phyloP scores from a whole-genome alignment of 2,888 invertebrate species.

The Epicampocera succincta region DNA sequence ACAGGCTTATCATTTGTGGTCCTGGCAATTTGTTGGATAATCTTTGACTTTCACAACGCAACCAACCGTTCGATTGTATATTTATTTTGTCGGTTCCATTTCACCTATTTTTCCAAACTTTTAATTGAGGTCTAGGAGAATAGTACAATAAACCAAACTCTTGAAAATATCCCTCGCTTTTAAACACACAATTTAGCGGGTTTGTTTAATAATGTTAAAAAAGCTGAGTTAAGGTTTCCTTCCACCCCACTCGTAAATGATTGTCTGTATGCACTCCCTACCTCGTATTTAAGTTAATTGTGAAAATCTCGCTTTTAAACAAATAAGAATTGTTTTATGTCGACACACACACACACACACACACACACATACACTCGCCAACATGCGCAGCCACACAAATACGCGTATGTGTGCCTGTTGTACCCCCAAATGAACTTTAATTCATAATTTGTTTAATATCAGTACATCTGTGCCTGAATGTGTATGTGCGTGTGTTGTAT shows the following conservation, averaged over 20 bases:
- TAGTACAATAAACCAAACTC: not conserved
- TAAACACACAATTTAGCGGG: slow-evolving; percentile 5
- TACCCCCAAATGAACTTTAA: slow-evolving; percentile 21
- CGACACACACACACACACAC: slow-evolving; percentile 16
- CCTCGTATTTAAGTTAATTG: slow-evolving; percentile 63
- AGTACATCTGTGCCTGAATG: not conserved
- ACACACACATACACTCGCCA: not conserved
- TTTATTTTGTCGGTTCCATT: no score
- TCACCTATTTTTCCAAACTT: no score
- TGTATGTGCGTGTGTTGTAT: slow-evolving; percentile 8
- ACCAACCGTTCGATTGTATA: no score
- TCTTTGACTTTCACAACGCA: no score
- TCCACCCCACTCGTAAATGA: not conserved
- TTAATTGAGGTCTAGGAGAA: no score
- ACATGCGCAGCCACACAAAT: no score
- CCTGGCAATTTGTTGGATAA: no score
- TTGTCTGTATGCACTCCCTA: slow-evolving; percentile 12
- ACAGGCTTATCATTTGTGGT: no score
- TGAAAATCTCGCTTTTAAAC: slow-evolving; percentile 67
- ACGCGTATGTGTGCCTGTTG: no score
- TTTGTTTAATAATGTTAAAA: slow-evolving; percentile 42
- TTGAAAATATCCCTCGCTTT: slow-evolving; percentile 4
- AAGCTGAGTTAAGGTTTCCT: slow-evolving; percentile 41
- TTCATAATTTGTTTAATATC: slow-evolving; percentile 43
- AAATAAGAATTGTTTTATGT: slow-evolving; percentile 69